Conservation (phyloP, 2,888 invertebrate genomes). For the Calameuta idolon region DNA sequence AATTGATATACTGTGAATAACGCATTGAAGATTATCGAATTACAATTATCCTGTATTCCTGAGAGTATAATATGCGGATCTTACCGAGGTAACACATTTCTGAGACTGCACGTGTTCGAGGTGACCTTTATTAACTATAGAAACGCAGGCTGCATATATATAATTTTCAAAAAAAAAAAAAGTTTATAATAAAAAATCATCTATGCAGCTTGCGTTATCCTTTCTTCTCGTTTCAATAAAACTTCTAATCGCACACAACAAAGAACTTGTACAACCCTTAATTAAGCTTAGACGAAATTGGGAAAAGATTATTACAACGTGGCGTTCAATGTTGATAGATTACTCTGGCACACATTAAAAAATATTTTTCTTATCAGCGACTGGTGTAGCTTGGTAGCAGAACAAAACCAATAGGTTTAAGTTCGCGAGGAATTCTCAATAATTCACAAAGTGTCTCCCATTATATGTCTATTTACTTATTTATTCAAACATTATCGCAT, state of each 20-base stretch:
- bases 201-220: background rate
- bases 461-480: background rate
- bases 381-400: background rate
- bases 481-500: background rate
- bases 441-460: constrained; percentile 11
- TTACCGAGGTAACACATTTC: constrained; percentile 6
- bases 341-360: background rate
- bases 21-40: background rate
- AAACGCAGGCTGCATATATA: background rate
- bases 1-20: background rate
- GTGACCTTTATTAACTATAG: background rate
- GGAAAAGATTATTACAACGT: background rate
- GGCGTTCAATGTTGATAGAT: background rate
- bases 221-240: background rate
- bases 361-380: background rate
- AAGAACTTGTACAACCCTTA: background rate
- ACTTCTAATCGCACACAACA: background rate
- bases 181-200: background rate
- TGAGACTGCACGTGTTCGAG: background rate
- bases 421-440: constrained; percentile 11
- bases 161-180: background rate
- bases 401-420: constrained; percentile 16
- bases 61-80: background rate
- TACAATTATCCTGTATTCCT: constrained; percentile 5
- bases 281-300: background rate